Conservation (phyloP, 2,888 invertebrate species). For the Troilus luridus region DNA sequence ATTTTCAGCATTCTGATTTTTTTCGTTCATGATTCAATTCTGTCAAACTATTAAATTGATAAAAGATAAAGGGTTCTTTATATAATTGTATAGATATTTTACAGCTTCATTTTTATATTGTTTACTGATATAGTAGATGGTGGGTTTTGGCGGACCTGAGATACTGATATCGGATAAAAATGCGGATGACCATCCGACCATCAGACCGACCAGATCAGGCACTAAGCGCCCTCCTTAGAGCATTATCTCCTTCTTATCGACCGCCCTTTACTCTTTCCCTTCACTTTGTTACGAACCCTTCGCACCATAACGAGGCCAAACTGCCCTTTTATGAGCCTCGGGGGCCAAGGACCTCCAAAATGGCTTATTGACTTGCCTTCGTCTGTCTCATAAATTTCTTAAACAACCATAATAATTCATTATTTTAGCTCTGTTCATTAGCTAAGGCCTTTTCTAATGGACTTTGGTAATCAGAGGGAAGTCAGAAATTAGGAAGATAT, state of each 20-base stretch:
- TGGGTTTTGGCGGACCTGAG: no score
- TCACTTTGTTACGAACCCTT: conserved; percentile 16
- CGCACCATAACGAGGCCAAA: conserved; percentile 24
- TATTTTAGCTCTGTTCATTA: background rate
- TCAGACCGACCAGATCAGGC: background rate
- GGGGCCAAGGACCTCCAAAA: conserved; percentile 11
- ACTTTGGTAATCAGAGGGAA: background rate
- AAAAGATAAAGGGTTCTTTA: no score
- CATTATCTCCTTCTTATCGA: conserved; percentile 20
- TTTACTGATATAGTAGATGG: no score
- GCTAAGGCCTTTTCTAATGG: background rate
- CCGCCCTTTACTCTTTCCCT: background rate
- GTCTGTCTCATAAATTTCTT: background rate
- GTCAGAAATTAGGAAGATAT: background rate
- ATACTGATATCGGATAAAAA: no score
- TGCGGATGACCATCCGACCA: no score
- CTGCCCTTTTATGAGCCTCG: conserved; percentile 4
- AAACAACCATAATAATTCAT: background rate
- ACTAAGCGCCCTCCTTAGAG: background rate
- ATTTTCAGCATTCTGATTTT: no score
- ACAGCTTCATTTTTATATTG: no score
- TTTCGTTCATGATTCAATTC: no score
- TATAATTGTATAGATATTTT: no score
- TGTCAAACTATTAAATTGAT: no score
- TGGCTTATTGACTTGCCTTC: conserved; percentile 30